These are phyloP conservation scores for Rhinatrema bivittatum DNA, from an alignment of 2,797 vertebrate genomes.

Conservation along the genomic window DNA sequence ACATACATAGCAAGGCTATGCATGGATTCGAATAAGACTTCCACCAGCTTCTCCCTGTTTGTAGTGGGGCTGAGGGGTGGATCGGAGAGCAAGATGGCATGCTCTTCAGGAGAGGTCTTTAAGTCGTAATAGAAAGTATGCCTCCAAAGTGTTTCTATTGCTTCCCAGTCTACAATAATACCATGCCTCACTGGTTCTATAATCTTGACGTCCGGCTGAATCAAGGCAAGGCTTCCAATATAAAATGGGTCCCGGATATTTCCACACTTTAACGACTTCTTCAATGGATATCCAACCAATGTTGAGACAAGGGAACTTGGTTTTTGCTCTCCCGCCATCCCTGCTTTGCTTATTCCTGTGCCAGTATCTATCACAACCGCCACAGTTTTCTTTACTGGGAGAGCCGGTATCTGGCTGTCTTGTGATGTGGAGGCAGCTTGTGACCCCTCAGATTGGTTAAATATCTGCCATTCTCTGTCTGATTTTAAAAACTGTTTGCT, in stretches of 20 bases:
- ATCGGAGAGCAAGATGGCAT: constrained; percentile 37
- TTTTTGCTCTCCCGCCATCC: constrained; percentile 19
- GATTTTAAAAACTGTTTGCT: too few relatives aligned
- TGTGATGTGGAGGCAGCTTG: too few relatives aligned
- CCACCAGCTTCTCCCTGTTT: constrained; percentile 38
- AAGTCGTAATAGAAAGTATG: constrained; percentile 36
- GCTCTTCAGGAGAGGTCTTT: constrained; percentile 9
- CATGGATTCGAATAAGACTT: constrained; percentile 33
- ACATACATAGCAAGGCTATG: constrained; percentile 21
- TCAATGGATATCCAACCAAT: constrained; percentile 9
- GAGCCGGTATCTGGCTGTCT: neutral
- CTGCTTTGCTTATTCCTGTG: constrained; percentile 21
- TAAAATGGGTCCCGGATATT: neutral
- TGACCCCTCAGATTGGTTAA: neutral
- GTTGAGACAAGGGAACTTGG: constrained; percentile 18
- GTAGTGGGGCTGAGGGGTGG: constrained; percentile 32
- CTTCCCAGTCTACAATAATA: constrained; percentile 30
- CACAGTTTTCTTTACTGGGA: neutral
- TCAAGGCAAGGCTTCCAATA: neutral
- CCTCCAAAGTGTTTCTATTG: constrained; percentile 22
- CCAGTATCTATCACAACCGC: constrained; percentile 28
- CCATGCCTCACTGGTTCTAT: neutral
- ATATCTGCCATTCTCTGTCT: neutral
- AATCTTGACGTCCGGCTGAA: neutral
- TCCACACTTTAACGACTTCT: neutral